Evolutionary conservation across 2,797 vertebrate genomes (phyloP), one percentile per base, ranked within the genome.

Genomic region (Glyptemys insculpta): DNA sequence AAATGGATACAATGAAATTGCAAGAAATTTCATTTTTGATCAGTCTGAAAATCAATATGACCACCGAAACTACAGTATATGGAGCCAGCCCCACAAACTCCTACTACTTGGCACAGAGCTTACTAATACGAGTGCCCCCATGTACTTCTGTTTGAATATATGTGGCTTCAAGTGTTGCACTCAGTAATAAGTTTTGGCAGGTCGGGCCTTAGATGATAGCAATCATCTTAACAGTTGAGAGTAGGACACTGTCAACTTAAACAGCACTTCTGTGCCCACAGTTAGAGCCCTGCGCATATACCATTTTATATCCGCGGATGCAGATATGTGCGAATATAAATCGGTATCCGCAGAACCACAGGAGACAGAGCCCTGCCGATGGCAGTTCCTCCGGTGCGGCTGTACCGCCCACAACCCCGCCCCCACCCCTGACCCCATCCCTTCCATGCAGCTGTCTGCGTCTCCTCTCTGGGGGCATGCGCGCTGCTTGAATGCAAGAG

Each of bases 1-100:
- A 88, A 81, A 88, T 50, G 23, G 47, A 34, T 76, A 72, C 78
- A 97, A 97, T 97, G 97, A 97, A 97, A 89, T 57, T 57, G 3
- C 21, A 57, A 92, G 27, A n/a, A 0, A 1, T 90, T 94, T 93
- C 74, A 72, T 54, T 86, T 81, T 79, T 23, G 21, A 19, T 81
- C 12, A 1, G 50, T 78, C 79, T 89, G 50, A 31, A 90, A 78
- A 86, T 85, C 41, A 16, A 1, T 57, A 47, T 74, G 86, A n/a
- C 31, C 53, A 18, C 4, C 29, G 85, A 25, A 1, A 1, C 27
- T 79, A 87, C 49, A 76, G 72, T 27, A 34, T 11, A 10, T 68
- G 74, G 47, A 76, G 49, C 19, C 54, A 34, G 5, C 87, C 88
- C 62, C 90, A 65, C 78, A 85, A 65, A 90, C 25, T 84, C 37